These are phyloP conservation scores for Acyrthosiphon pisum DNA, from an alignment of 1,140 invertebrate species.

Conservation along the genomic window DNA sequence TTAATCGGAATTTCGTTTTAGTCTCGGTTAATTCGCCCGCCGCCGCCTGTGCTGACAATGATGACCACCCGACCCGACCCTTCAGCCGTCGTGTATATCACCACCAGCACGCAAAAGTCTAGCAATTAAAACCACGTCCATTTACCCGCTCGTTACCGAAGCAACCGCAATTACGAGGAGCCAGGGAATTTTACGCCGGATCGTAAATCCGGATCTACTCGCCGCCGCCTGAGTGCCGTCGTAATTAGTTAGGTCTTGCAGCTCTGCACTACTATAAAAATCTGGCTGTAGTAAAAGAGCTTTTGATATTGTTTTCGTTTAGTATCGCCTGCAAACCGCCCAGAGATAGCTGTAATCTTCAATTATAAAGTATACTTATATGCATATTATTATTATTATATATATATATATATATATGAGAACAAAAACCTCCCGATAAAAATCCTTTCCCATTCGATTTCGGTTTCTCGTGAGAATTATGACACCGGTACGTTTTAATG, in stretches of 20 bases:
- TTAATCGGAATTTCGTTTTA: not conserved
- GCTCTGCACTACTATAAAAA: not conserved
- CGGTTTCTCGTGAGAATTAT: not conserved
- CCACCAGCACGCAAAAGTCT: not conserved
- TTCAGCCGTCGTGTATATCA: not conserved
- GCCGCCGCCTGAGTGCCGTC: slow-evolving; percentile 16
- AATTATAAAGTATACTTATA: not conserved
- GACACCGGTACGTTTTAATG: not conserved
- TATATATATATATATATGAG: no score
- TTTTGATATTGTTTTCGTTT: slow-evolving; percentile 42
- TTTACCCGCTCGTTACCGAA: slow-evolving; percentile 41
- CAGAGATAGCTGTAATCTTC: not conserved
- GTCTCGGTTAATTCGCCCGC: not conserved
- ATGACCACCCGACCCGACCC: not conserved
- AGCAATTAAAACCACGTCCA: slow-evolving; percentile 37
- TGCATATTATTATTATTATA: no score
- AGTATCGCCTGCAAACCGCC: not conserved
- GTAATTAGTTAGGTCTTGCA: slow-evolving; percentile 31
- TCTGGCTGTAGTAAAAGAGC: slow-evolving; percentile 18
- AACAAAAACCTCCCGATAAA: not conserved
- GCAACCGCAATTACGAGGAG: slow-evolving; percentile 40
- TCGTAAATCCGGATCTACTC: slow-evolving; percentile 41
- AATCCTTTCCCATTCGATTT: not conserved
- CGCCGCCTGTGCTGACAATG: not conserved
- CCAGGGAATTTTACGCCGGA: slow-evolving; percentile 15